A percentile compares a stretch with the other conserved stretches of the same genome.
These are phyloP conservation scores for Monopis laevigella DNA, from an alignment of 2,888 invertebrate genomes.

Conservation along the genomic window DNA sequence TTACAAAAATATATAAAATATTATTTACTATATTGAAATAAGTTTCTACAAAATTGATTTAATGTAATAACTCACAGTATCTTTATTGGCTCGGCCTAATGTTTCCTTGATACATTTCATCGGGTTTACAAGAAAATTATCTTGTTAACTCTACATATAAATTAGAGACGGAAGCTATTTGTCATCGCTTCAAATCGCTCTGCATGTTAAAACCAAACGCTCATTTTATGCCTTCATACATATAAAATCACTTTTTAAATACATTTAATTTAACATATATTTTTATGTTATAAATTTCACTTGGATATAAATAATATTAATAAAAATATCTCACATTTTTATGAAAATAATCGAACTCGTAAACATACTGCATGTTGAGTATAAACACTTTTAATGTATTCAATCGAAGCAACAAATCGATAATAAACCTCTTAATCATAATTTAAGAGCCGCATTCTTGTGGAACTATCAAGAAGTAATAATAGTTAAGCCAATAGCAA, in stretches of 20 bases:
- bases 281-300: too few relatives aligned
- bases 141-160: slow-evolving; percentile 6
- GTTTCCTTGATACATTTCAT: background rate
- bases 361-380: too few relatives aligned
- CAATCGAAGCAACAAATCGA: background rate
- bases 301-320: too few relatives aligned
- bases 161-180: slow-evolving; percentile 6
- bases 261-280: background rate
- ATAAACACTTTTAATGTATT: background rate
- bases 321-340: too few relatives aligned
- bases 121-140: slow-evolving; percentile 2
- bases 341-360: too few relatives aligned
- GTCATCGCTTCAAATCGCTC: slow-evolving; percentile 6
- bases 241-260: background rate
- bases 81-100: background rate
- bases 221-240: background rate
- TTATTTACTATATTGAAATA: too few relatives aligned
- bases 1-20: too few relatives aligned
- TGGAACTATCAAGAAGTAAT: slow-evolving; percentile 63
- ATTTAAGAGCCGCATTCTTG: slow-evolving; percentile 57
- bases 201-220: background rate
- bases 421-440: slow-evolving; percentile 16
- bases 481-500: slow-evolving; percentile 54
- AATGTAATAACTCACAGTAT: too few relatives aligned
- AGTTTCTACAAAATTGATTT: too few relatives aligned